Percentiles rank a stretch among this genome's conserved stretches.
Evolutionary conservation across 2,113 vertebrate species (phyloP).

Genomic region (Paedocypris sp.): DNA sequence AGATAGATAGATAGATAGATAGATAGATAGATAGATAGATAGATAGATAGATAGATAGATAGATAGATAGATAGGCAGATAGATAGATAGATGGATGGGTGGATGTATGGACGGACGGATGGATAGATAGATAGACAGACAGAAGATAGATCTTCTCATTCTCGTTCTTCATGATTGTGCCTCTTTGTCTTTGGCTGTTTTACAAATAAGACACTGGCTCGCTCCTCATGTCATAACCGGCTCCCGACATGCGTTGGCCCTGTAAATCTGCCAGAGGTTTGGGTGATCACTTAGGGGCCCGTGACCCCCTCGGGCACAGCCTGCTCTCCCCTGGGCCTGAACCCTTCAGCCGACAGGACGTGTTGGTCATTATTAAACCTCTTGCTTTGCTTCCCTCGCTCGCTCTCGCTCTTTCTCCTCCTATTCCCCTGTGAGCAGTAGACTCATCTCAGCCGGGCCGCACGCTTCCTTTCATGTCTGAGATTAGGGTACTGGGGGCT

Average conservation of each 20-base stretch:
- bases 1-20: too few relatives aligned
- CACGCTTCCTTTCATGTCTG: constrained; percentile 33
- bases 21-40: too few relatives aligned
- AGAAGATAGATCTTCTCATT: too few relatives aligned
- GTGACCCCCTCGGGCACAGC: constrained; percentile 17
- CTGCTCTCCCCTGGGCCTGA: constrained; percentile 5
- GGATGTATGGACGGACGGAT: too few relatives aligned
- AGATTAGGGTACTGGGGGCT: constrained; percentile 16
- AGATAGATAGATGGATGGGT: too few relatives aligned
- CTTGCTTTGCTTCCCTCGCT: constrained; percentile 4
- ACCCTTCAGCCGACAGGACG: constrained; percentile 28
- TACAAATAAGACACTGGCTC: background rate
- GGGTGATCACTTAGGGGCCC: constrained; percentile 7
- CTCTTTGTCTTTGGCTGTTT: background rate
- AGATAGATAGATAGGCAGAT: too few relatives aligned
- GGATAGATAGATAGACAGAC: too few relatives aligned
- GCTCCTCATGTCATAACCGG: background rate
- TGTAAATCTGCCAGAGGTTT: constrained; percentile 27
- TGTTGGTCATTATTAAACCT: constrained; percentile 34
- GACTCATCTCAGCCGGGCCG: constrained; percentile 20
- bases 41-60: too few relatives aligned
- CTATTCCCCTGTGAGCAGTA: constrained; percentile 28
- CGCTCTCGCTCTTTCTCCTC: constrained; percentile 9
- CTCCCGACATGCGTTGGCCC: constrained; percentile 17
- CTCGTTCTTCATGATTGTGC: too few relatives aligned